phyloP scores from a whole-genome alignment of 2,113 vertebrate species.

The Rhinolophus sinicus region DNA sequence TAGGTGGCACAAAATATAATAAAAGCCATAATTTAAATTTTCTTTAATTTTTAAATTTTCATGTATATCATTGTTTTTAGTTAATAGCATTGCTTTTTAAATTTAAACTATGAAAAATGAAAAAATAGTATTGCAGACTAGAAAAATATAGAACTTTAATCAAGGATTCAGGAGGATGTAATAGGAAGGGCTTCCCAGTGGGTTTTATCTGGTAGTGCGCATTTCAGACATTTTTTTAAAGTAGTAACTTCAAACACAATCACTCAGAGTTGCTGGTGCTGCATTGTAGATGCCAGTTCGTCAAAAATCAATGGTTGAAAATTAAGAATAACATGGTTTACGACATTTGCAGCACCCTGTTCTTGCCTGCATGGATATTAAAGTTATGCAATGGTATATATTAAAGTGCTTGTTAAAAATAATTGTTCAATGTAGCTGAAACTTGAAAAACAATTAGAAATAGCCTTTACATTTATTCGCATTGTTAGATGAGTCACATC shows the following conservation, averaged over 20 bases:
- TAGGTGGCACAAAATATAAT: conserved; percentile 13
- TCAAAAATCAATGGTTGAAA: conserved; percentile 29
- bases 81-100: conserved; percentile 36
- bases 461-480: conserved; percentile 34
- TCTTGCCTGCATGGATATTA: not conserved
- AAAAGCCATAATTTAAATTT: conserved; percentile 40
- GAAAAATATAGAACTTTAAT: conserved; percentile 29
- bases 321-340: conserved; percentile 2
- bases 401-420: conserved; percentile 30
- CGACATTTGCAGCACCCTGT: not conserved
- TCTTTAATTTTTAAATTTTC: conserved; percentile 40
- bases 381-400: not conserved
- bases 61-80: conserved; percentile 29
- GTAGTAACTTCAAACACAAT: conserved; percentile 38
- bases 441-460: conserved; percentile 16
- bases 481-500: conserved; percentile 41
- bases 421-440: conserved; percentile 11
- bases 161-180: not conserved
- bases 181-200: not conserved
- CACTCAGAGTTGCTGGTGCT: conserved; percentile 32
- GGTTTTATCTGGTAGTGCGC: conserved; percentile 32
- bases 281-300: conserved; percentile 29
- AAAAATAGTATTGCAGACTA: conserved; percentile 27
- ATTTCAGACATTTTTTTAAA: conserved; percentile 31
- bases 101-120: conserved; percentile 26